A percentile compares a stretch with the other conserved stretches of the same genome.
phyloP scores from a whole-genome alignment of 1,140 invertebrate genomes.

The Stenopsyche tienmushanensis region DNA sequence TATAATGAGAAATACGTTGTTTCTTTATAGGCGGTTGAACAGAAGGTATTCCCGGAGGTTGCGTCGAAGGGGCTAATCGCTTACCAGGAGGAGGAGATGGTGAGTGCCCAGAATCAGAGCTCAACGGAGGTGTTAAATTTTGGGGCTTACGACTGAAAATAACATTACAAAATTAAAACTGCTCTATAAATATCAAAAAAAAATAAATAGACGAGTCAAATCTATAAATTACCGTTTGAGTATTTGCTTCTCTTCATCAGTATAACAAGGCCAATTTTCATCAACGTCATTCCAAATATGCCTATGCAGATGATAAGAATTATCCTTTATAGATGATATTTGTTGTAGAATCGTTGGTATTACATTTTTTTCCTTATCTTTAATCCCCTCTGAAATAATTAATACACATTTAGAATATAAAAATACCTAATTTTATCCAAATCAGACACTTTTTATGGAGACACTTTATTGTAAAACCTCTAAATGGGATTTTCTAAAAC shows the following conservation, averaged over 20 bases:
- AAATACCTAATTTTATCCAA: too few species aligned
- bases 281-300: slow-evolving; percentile 90
- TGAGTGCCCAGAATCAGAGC: slow-evolving; percentile 73
- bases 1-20: slow-evolving; percentile 79
- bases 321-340: slow-evolving; percentile 79
- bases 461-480: slow-evolving; percentile 3
- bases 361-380: slow-evolving; percentile 76
- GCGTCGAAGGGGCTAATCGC: slow-evolving; percentile 55
- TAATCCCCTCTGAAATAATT: slow-evolving; percentile 75
- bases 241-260: slow-evolving; percentile 82
- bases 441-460: slow-evolving; percentile 3
- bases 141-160: slow-evolving; percentile 76
- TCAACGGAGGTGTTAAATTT: slow-evolving; percentile 83
- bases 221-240: slow-evolving; percentile 67
- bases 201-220: slow-evolving; percentile 8
- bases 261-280: slow-evolving; percentile 92
- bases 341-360: slow-evolving; percentile 75
- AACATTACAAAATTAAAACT: slow-evolving; percentile 21
- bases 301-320: slow-evolving; percentile 81
- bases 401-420: slow-evolving; percentile 28
- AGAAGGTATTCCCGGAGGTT: slow-evolving; percentile 46
- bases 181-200: background rate
- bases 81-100: slow-evolving; percentile 61
- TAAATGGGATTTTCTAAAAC: background rate
- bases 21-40: slow-evolving; percentile 64